Conservation (phyloP, 2,888 invertebrate genomes). For the Pristionchus arcanus region DNA sequence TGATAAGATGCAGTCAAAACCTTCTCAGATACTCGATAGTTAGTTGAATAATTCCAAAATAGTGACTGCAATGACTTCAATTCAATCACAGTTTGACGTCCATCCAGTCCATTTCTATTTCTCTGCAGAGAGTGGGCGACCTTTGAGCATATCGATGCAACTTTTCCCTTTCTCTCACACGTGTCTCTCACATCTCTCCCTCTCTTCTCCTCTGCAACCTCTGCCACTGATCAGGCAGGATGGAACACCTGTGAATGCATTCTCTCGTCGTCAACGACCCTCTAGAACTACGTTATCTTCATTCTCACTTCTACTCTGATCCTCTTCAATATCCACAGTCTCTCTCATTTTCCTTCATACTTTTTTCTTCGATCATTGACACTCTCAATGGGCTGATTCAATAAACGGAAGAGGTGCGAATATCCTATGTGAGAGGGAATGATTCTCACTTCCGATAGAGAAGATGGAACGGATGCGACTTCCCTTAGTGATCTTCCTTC, state of each 20-base stretch:
- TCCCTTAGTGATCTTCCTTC: not conserved
- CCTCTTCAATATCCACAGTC: not conserved
- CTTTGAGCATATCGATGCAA: not conserved
- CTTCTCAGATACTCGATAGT: not conserved
- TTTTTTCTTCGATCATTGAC: not conserved
- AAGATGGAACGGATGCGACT: not conserved
- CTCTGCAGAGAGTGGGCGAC: not conserved
- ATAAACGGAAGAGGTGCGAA: conserved; percentile 25
- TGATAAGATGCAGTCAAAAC: not conserved
- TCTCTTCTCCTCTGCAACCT: not conserved
- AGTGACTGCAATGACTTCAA: not conserved
- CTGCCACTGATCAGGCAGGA: conserved; percentile 13
- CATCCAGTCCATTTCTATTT: not conserved
- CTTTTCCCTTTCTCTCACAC: not conserved
- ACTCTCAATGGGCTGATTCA: not conserved
- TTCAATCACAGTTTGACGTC: not conserved
- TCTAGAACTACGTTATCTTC: not conserved
- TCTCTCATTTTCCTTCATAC: not conserved
- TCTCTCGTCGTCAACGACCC: not conserved
- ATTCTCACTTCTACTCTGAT: not conserved
- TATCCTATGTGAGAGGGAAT: conserved; percentile 22
- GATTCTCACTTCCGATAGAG: conserved; percentile 7
- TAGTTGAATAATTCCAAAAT: not conserved
- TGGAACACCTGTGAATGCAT: not conserved
- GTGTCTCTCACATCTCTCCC: not conserved